phyloP scores from a whole-genome alignment of 2,113 vertebrate genomes.

The Entomyzon cyanotis region DNA sequence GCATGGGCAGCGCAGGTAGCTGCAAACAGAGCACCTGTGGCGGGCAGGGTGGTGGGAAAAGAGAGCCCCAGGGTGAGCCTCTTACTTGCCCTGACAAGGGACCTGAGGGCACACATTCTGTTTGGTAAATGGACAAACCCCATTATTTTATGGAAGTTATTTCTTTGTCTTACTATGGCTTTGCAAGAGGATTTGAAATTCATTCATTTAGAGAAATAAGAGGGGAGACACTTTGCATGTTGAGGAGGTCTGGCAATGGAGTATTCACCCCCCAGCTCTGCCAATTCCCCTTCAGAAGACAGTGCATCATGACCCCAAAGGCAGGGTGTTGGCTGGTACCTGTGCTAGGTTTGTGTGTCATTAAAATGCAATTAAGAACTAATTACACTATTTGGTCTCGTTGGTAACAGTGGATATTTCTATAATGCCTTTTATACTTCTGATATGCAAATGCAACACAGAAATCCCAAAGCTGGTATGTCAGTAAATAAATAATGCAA shows the following conservation, averaged over 20 bases:
- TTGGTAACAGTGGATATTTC: background rate
- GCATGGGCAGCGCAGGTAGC: accelerated
- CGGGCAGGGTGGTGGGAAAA: accelerated
- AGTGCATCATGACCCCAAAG: background rate
- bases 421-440: background rate
- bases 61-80: background rate
- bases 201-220: background rate
- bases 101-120: background rate
- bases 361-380: background rate
- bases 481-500: background rate
- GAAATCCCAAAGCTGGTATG: background rate
- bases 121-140: background rate
- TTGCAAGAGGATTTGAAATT: background rate
- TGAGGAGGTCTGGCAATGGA: background rate
- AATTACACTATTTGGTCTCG: background rate
- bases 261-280: accelerated
- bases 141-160: background rate
- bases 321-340: background rate
- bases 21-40: accelerated
- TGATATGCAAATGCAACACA: background rate
- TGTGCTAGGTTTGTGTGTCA: background rate
- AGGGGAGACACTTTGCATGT: background rate
- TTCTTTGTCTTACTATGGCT: background rate
- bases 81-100: background rate
- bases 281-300: background rate